phyloP scores from a whole-genome alignment of 2,888 invertebrate species.

The Eupeodes luniger region DNA sequence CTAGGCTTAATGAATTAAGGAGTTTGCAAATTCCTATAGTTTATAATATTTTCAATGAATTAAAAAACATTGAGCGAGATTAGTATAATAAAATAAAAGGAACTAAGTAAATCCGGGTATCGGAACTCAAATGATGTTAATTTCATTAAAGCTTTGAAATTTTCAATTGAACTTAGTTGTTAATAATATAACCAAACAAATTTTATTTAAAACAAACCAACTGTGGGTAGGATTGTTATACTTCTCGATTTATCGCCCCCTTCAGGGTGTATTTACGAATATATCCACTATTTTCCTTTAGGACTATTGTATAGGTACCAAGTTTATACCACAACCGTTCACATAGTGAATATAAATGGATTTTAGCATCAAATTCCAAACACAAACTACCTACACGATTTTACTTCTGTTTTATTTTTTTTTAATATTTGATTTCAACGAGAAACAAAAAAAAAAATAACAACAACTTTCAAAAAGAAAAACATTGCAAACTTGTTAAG shows the following conservation, averaged over 20 bases:
- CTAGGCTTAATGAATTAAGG: too few species aligned
- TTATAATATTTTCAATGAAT: too few species aligned
- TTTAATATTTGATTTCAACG: conserved; percentile 49
- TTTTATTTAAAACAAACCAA: neutral
- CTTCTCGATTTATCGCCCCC: neutral
- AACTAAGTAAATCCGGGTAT: too few species aligned
- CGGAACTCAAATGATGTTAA: too few species aligned
- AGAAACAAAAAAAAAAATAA: neutral
- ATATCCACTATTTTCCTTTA: conserved; percentile 6
- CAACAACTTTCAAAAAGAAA: conserved; percentile 29
- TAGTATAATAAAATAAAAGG: too few species aligned
- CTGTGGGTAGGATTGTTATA: too few species aligned
- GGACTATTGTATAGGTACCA: neutral
- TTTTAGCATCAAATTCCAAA: conserved; percentile 63
- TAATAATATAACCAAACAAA: neutral
- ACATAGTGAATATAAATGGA: conserved; percentile 62
- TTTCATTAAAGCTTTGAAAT: too few species aligned
- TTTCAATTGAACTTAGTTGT: too few species aligned
- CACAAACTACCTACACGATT: conserved; percentile 55
- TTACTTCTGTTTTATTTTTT: conserved; percentile 28
- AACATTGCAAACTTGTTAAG: conserved; percentile 72
- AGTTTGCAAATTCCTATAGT: too few species aligned
- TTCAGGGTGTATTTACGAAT: neutral
- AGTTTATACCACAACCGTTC: conserved; percentile 16
- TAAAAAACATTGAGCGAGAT: too few species aligned